Base-by-base conservation (phyloP, 2,113 vertebrate genomes). In the Takifugu flavidus region DNA sequence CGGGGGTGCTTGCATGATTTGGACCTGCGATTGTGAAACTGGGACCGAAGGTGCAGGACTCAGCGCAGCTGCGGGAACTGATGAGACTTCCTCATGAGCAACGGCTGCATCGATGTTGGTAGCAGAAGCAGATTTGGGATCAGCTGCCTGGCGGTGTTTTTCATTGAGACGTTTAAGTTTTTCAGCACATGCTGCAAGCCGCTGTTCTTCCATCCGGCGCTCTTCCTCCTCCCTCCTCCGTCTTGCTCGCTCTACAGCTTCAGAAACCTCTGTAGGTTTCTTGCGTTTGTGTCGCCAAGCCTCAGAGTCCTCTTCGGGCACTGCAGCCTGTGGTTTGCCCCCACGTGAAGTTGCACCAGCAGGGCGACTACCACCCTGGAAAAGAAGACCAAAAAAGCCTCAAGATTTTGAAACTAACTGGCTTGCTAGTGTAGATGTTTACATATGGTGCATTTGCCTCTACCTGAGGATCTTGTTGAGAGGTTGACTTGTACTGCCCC, bases 161-260 rank as follows among this genome's bases (percentile, higher is more conserved):
- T 99, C 98, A 46, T 99, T 94, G 62, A 99, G 89, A 25, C 92
- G 91, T 79, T 98, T 99, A 0, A 99, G 88, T 77, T 99, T 99
- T 77, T 98, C 96, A 1, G 96, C 96, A 78, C 98, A 99, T 0
- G 96, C 98, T 6, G 98, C 96, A 65, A 98, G 95, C 39, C 98
- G 89, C 59, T 98, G 96, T 51, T 98, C 95, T 55, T 99, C 96
- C 98, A 98, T 98, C 26, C 94, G 90, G n/a, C 94, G 90, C 59
- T 99, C 98, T 12, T 99, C 96, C 39, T 98, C 98, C 44, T 97
- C 98, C 34, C 98, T 91, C 8, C 98, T 88, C 49, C 94, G 91
- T 11, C 98, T 92, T 1, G 98, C 98, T 28, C 98, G 91, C 59
- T 99, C 98, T 15, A 99, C 96, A 0, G 96, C 95, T 3, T 96